Evolutionary conservation across 2,797 vertebrate genomes (phyloP).

Genomic region (Peromyscus aztecus): DNA sequence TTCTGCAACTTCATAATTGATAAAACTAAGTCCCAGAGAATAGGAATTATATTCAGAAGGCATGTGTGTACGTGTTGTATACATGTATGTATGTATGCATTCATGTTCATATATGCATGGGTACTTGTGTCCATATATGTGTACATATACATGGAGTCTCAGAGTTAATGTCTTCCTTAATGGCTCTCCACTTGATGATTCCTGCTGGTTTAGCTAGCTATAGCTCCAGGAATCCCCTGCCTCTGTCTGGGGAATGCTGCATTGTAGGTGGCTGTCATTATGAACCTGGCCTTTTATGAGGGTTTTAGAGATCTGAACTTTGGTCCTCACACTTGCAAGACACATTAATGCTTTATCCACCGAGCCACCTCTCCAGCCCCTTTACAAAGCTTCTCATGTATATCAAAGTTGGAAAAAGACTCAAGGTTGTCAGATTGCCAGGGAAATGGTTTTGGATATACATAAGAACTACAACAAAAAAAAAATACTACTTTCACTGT

Average conservation of each 20-base stretch:
- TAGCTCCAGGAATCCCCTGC: too few relatives aligned
- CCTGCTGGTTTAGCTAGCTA: background rate
- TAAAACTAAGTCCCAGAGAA: conserved; percentile 32
- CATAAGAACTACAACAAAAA: conserved; percentile 31
- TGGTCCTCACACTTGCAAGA: background rate
- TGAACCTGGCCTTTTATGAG: background rate
- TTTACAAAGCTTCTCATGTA: background rate
- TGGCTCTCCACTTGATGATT: background rate
- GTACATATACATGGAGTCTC: background rate
- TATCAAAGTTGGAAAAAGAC: conserved; percentile 8
- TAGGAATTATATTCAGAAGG: conserved; percentile 1
- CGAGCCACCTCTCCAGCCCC: background rate
- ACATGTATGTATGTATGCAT: background rate
- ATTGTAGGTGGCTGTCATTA: background rate
- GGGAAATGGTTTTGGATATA: conserved; percentile 11
- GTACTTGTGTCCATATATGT: background rate
- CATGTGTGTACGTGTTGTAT: background rate
- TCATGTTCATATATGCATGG: too few relatives aligned
- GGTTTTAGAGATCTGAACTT: background rate
- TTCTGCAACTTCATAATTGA: background rate
- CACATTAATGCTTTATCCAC: background rate
- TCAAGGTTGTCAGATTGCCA: background rate
- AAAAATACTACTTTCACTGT: background rate
- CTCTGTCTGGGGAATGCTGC: background rate
- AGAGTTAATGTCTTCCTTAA: background rate